A percentile compares a stretch with the other conserved stretches of the same genome.
Evolutionary conservation across 64 coral and sea anemone species (phyloP).

Genomic region (Acropora tenuis): DNA sequence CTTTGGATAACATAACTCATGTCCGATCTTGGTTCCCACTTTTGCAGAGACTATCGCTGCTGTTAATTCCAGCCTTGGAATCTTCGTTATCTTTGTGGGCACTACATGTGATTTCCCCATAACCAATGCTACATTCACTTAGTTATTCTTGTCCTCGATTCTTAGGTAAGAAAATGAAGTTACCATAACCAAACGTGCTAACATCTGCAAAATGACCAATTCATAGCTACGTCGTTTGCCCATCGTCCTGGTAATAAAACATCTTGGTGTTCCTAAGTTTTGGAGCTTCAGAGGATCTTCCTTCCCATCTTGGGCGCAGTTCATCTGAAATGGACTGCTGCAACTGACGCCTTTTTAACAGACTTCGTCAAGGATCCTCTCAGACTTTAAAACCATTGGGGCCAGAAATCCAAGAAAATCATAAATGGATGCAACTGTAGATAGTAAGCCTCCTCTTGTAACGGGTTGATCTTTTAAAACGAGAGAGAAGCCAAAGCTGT

Average conservation of each 20-base stretch:
- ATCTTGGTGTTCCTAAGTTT: constrained; percentile 35
- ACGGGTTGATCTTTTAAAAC: not conserved
- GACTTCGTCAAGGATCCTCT: too few relatives aligned
- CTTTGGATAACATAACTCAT: too few relatives aligned
- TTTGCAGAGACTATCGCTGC: too few relatives aligned
- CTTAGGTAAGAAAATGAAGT: constrained; percentile 3
- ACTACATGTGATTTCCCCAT: constrained; percentile 1
- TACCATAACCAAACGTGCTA: constrained; percentile 21
- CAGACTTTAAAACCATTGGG: too few relatives aligned
- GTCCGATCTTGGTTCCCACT: too few relatives aligned
- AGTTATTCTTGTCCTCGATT: constrained; percentile 1
- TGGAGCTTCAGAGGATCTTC: not conserved
- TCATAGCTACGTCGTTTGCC: not conserved
- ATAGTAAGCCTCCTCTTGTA: too few relatives aligned
- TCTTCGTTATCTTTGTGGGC: not conserved
- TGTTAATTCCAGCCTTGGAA: not conserved
- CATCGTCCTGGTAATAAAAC: constrained; percentile 7
- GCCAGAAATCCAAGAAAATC: too few relatives aligned
- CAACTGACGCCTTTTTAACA: too few relatives aligned
- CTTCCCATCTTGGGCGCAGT: not conserved
- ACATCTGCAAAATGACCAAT: constrained; percentile 12
- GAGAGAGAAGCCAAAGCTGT: not conserved
- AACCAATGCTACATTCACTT: not conserved
- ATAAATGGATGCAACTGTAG: too few relatives aligned
- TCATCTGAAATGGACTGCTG: not conserved